Evolutionary conservation across 2,888 invertebrate genomes (phyloP), one percentile per base, ranked within the genome.

Genomic region (Tupiocoris notatus): DNA sequence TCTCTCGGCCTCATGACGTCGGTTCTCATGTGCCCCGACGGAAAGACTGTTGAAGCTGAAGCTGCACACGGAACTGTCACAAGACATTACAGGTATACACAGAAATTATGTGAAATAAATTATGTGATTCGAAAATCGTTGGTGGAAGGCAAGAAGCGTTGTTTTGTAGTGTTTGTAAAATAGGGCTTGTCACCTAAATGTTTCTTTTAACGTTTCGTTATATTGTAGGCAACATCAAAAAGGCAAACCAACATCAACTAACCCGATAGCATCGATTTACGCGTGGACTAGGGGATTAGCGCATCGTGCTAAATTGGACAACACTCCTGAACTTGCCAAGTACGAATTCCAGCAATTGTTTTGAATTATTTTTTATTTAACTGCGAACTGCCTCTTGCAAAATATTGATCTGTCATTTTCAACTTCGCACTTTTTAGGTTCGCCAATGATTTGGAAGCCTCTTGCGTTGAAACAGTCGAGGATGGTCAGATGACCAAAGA

Each of bases 1-100:
- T 94, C 94, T 0, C 86, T 95, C 76, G 95, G 95, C 77, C 88
- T 95, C 87, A 95, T 95, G 95, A 94, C 94, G 18, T 94, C 93
- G 74, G 94, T 95, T 24, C 87, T 95, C 77, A 89, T 95, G 86
- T 95, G 95, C 83, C 95, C 95, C 0, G 95, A 92, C 84, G 91
- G 91, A 22, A 92, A 91, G 84, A 95, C 95, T 0, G 89, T 95
- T 78, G 95, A 95, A 86, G 90, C 95, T 0, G 95, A 95, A 85
- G 95, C 95, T 56, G 95, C 95, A 63, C 95, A 95, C 85, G 95
- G 95, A 79, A 95, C 95, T 2, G 95, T 95, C 77, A 95, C 94
- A 7, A 88, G 94, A 75, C 94, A 95, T 86, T 95, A 92, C 86
- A 89, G 87, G 86, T 87, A 7, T 39, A 12, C 12, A 39, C n/a